These are phyloP conservation scores for Orchestes rusci DNA, from an alignment of 2,888 invertebrate species.

Conservation along the genomic window DNA sequence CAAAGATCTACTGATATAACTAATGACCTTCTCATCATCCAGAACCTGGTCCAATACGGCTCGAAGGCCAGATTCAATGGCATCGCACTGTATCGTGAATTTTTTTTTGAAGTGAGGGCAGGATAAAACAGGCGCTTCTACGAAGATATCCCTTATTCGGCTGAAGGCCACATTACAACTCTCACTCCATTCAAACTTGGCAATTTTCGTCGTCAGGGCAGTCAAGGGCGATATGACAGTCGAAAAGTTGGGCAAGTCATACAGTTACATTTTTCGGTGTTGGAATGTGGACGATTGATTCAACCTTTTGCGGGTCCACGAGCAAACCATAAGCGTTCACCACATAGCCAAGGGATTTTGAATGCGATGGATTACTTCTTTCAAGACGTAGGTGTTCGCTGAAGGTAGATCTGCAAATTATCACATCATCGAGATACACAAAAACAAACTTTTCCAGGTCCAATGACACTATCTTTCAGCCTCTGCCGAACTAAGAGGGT, in stretches of 20 bases:
- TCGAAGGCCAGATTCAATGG: no score
- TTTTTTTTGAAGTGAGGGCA: not conserved
- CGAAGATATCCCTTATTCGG: not conserved
- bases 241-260: not conserved
- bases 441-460: conserved; percentile 20
- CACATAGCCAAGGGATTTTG: not conserved
- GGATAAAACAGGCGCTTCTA: not conserved
- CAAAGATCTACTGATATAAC: conserved; percentile 20
- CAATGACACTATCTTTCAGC: conserved; percentile 14
- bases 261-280: not conserved
- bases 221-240: not conserved
- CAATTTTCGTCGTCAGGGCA: not conserved
- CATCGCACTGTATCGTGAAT: no score
- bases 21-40: no score
- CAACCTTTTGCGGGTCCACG: not conserved
- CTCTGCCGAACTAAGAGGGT: no score
- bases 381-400: conserved; percentile 25
- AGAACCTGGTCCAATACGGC: no score
- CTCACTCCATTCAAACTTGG: not conserved
- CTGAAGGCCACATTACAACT: not conserved
- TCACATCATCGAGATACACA: conserved; percentile 17
- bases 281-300: not conserved
- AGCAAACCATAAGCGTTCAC: not conserved
- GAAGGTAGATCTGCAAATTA: conserved; percentile 19
- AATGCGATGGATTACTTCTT: conserved; percentile 26